Base-by-base conservation (phyloP, 2,888 invertebrate species). In the Limnephilus marmoratus region DNA sequence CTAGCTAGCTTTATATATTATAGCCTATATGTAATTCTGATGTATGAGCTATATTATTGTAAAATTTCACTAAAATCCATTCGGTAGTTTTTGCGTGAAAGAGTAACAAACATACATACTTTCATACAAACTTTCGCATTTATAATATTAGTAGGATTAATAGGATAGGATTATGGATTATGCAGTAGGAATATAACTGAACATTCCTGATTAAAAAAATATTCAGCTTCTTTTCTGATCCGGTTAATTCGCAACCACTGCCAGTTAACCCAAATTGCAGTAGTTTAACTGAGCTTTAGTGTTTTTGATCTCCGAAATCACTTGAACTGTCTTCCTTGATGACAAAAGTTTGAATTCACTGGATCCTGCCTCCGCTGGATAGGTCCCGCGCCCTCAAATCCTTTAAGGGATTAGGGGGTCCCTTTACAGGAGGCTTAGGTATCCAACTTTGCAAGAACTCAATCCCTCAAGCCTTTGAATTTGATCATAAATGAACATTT, bases 291-390 rank as follows among this genome's bases (percentile, higher is more conserved):
- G 24, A 68, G 68, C 24, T 24, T 83, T 24, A 83, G 7, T 24
- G 83, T 37, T 83, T 83, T 83, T 83, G 37, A 83, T 83, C 83
- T 11, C 37, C 9, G 37, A 83, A 83, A 37, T 83, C 83, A 83
- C 83, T 83, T 83, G 34, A 83, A 41, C 37, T 41, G 83, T 83
- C 83, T 83, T 37, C 83, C 83, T 37, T 34, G 37, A 34, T 34
- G 83, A 41, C 83, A 37, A 83, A 83, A 83, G 83, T 83, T 83
- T 34, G 83, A 34, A 34, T 83, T 34, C 31, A 83, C 24, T 37
- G 83, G 83, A 41, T 83, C 24, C 37, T 24, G 83, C 37, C 24
- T 83, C 24, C 24, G 0, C 37, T 37, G 37, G 37, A 37, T 37
- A 24, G 68, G 24, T 1, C 37, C 9, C 37, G 24, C 34, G 37